Conservation (phyloP, 2,113 vertebrate genomes). For the Herpetotheres cachinnans region DNA sequence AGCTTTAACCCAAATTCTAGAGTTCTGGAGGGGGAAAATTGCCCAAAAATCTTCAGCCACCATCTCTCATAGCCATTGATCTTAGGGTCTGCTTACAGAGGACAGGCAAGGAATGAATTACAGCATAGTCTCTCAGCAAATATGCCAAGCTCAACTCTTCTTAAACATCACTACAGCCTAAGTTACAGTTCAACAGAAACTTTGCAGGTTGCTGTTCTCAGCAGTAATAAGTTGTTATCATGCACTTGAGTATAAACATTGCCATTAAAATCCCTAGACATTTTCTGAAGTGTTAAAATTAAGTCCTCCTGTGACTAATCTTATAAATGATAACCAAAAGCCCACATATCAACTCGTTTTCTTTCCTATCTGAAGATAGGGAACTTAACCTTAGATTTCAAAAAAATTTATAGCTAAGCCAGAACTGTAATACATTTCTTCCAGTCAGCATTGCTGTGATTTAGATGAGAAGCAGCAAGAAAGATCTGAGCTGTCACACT, state of each 20-base stretch:
- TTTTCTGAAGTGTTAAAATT: neutral
- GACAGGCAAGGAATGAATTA: neutral
- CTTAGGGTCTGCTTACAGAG: neutral
- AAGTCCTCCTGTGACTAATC: neutral
- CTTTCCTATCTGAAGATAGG: neutral
- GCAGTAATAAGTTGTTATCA: neutral
- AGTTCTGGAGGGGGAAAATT: neutral
- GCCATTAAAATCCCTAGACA: neutral
- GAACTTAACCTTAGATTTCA: neutral
- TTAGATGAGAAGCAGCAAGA: slow-evolving; percentile 15
- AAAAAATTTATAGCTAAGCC: neutral
- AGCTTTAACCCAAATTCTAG: neutral
- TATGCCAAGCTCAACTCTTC: neutral
- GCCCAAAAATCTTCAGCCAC: neutral
- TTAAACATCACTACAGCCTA: neutral
- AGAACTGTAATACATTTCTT: neutral
- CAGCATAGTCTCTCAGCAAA: neutral
- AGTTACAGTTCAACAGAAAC: neutral
- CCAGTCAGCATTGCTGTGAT: slow-evolving; percentile 2
- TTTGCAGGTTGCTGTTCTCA: neutral
- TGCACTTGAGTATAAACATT: neutral
- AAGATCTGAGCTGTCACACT: slow-evolving; percentile 21
- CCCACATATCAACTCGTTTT: neutral
- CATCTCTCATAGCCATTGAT: neutral
- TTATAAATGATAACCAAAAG: neutral